phyloP scores from a whole-genome alignment of 2,113 vertebrate species.

The Enhydra lutris region DNA sequence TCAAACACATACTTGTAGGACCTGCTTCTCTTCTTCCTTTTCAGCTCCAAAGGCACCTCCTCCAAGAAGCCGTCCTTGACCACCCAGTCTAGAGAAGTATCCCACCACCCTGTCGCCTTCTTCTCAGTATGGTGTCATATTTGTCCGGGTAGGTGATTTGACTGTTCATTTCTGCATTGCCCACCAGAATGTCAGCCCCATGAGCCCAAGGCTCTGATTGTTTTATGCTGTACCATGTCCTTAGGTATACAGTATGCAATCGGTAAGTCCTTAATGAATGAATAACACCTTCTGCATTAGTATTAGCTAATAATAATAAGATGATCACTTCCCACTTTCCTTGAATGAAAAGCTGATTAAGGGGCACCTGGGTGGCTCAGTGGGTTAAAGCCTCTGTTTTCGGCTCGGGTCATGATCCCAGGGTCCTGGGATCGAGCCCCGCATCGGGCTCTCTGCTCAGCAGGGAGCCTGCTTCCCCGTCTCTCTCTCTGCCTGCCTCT shows the following conservation, averaged over 20 bases:
- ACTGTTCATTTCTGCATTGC: background rate
- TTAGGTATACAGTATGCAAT: background rate
- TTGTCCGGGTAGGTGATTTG: too few species aligned
- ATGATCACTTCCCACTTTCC: background rate
- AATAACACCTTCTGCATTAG: background rate
- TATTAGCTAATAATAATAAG: background rate
- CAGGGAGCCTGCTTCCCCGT: too few species aligned
- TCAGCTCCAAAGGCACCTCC: background rate
- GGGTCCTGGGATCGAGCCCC: too few species aligned
- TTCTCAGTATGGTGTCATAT: background rate
- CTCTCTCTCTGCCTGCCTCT: too few species aligned
- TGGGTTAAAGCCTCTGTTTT: too few species aligned
- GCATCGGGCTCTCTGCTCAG: too few species aligned
- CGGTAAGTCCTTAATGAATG: background rate
- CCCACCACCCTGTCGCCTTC: fast-evolving
- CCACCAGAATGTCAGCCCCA: background rate
- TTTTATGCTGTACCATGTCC: background rate
- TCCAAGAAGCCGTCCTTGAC: background rate
- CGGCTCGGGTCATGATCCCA: too few species aligned
- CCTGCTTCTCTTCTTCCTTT: background rate
- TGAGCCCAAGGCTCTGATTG: background rate
- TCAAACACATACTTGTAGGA: too few species aligned
- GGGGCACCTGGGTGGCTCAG: too few species aligned
- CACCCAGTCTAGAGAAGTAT: background rate
- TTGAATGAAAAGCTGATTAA: background rate